Percentiles rank a stretch among this genome's conserved stretches.
These are phyloP conservation scores for Sminthopsis crassicaudata DNA, from an alignment of 2,113 vertebrate species.

Conservation along the genomic window DNA sequence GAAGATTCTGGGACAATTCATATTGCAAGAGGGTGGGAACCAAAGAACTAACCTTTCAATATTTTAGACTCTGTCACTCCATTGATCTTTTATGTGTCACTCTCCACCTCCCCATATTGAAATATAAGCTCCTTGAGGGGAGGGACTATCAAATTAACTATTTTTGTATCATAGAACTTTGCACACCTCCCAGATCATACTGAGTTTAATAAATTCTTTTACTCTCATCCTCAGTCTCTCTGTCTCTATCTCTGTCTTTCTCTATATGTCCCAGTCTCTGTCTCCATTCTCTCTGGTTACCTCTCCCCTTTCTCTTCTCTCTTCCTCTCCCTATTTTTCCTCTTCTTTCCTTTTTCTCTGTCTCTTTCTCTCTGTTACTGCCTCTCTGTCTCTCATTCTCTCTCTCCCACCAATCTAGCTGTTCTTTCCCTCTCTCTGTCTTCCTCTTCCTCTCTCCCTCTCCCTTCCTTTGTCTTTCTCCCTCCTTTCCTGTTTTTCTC, in stretches of 20 bases:
- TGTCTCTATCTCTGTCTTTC: not conserved
- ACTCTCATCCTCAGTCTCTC: not conserved
- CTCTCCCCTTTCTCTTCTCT: not conserved
- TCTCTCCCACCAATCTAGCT: no score
- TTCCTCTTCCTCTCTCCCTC: no score
- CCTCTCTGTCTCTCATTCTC: not conserved
- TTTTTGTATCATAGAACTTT: not conserved
- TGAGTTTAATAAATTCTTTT: not conserved
- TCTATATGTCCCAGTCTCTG: not conserved
- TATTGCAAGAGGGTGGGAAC: not conserved
- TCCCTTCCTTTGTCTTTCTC: no score
- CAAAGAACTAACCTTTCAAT: not conserved
- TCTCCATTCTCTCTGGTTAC: not conserved
- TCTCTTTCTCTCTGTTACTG: no score
- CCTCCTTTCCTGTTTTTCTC: no score
- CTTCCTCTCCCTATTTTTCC: not conserved
- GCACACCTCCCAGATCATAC: not conserved
- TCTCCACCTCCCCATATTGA: not conserved
- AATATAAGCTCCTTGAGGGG: not conserved
- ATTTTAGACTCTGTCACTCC: no score
- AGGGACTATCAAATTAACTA: not conserved
- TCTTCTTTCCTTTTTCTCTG: no score
- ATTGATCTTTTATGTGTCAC: no score
- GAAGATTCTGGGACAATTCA: not conserved
- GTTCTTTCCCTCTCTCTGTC: no score